Conservation (phyloP, 2,113 vertebrate species). For the Lota lota region DNA sequence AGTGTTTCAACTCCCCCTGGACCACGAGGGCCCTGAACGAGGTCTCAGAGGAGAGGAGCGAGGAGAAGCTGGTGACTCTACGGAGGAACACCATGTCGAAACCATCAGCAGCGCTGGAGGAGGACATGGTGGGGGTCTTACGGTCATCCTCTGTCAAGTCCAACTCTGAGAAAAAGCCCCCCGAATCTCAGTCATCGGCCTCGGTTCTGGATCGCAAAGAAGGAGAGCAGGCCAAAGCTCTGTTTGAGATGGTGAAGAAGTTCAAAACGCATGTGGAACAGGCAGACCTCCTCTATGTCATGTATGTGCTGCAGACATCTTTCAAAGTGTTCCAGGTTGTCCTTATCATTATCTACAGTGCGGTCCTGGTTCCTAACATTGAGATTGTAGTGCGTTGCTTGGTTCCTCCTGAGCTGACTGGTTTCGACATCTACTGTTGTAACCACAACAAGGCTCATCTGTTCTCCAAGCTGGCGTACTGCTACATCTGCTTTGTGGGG, state of each 20-base stretch:
- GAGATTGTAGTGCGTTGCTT: slow-evolving; percentile 80
- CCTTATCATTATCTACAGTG: slow-evolving; percentile 79
- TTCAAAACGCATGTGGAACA: slow-evolving; percentile 85
- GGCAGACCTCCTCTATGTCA: slow-evolving; percentile 80
- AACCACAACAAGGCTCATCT: slow-evolving; percentile 87
- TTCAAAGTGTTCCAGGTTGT: slow-evolving; percentile 84
- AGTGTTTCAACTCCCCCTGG: slow-evolving; percentile 89
- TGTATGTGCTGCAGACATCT: slow-evolving; percentile 85
- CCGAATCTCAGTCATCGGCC: slow-evolving; percentile 62
- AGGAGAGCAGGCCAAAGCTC: slow-evolving; percentile 87
- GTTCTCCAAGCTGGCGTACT: slow-evolving; percentile 85
- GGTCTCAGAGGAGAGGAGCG: slow-evolving; percentile 78
- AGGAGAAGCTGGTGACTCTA: slow-evolving; percentile 55
- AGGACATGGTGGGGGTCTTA: slow-evolving; percentile 54
- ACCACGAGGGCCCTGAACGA: slow-evolving; percentile 85
- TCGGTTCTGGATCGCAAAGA: slow-evolving; percentile 86
- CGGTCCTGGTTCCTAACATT: slow-evolving; percentile 76
- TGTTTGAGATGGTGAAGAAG: slow-evolving; percentile 91
- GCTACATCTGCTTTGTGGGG: slow-evolving; percentile 83
- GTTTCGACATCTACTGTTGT: slow-evolving; percentile 84
- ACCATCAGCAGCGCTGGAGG: slow-evolving; percentile 27
- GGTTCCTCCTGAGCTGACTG: slow-evolving; percentile 81
- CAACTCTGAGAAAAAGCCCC: slow-evolving; percentile 68
- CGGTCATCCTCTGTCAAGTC: slow-evolving; percentile 60
- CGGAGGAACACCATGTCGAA: slow-evolving; percentile 58